Percentiles rank a stretch among this genome's conserved stretches.
phyloP scores from a whole-genome alignment of 2,888 invertebrate species.

The Pogonocherus hispidulus region DNA sequence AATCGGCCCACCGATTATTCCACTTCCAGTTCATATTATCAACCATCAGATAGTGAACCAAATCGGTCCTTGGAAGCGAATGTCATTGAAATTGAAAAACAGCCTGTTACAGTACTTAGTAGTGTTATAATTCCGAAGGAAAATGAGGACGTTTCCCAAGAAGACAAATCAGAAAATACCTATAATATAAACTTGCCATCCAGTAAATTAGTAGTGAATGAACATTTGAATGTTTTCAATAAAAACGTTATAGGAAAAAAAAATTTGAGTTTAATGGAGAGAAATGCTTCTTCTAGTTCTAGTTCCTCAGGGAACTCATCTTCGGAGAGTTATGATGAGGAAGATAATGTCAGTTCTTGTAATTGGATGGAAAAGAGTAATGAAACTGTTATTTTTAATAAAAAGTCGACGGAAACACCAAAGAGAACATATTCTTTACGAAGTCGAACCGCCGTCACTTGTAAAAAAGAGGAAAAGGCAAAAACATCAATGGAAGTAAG shows the following conservation, averaged over 20 bases:
- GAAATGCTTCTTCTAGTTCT: constrained; percentile 18
- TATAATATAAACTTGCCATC: neutral
- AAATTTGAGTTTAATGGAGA: constrained; percentile 59
- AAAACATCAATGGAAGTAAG: neutral
- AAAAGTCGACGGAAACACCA: constrained; percentile 32
- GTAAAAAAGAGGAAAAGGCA: neutral
- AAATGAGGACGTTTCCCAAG: neutral
- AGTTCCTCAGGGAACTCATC: constrained; percentile 31
- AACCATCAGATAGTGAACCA: constrained; percentile 66
- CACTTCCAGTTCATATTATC: constrained; percentile 66
- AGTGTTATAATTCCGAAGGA: neutral
- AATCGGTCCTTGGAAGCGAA: constrained; percentile 56
- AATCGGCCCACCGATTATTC: constrained; percentile 66
- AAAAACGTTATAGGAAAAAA: constrained; percentile 60
- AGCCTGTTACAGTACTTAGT: constrained; percentile 19
- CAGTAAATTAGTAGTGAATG: constrained; percentile 1
- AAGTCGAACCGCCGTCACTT: constrained; percentile 22
- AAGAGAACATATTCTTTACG: constrained; percentile 39
- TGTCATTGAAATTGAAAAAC: constrained; percentile 61
- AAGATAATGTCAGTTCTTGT: constrained; percentile 13
- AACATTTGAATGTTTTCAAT: constrained; percentile 53
- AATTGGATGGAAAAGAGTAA: constrained; percentile 38
- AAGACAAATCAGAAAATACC: neutral
- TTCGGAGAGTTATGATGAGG: constrained; percentile 1
- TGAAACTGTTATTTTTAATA: constrained; percentile 49